Conservation (phyloP, 2,113 vertebrate species). For the Chlorodrepanis virens region DNA sequence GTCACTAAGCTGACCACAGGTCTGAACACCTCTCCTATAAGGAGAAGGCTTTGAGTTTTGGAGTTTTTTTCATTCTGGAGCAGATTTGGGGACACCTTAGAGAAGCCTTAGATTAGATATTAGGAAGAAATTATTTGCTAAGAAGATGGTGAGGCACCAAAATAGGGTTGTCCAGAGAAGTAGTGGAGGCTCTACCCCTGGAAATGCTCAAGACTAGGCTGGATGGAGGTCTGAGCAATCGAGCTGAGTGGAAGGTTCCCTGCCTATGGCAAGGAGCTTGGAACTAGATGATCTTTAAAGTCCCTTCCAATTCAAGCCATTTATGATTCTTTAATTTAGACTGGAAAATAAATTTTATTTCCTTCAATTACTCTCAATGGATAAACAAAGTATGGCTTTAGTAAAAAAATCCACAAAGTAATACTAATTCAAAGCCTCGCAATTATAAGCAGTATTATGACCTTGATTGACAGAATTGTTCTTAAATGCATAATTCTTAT, state of each 20-base stretch:
- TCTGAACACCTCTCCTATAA: neutral
- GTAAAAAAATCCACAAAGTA: neutral
- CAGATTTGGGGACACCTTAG: neutral
- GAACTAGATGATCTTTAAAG: neutral
- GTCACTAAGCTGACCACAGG: neutral
- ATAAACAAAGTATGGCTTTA: neutral
- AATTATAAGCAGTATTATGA: neutral
- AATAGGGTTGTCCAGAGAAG: neutral
- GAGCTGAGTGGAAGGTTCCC: neutral
- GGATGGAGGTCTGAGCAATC: neutral
- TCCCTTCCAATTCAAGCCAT: neutral
- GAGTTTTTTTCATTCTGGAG: neutral
- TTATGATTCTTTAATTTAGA: neutral
- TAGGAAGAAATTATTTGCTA: neutral
- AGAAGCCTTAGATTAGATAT: neutral
- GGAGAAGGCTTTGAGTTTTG: neutral
- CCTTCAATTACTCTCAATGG: neutral
- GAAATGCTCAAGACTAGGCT: neutral
- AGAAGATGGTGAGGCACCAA: neutral
- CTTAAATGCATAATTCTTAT: neutral
- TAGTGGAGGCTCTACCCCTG: neutral
- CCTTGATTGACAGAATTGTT: neutral
- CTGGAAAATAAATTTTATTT: neutral
- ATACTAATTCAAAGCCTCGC: neutral
- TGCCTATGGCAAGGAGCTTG: neutral